These are phyloP conservation scores for Gavialis gangeticus DNA, from an alignment of 2,113 vertebrate genomes.

Conservation along the genomic window DNA sequence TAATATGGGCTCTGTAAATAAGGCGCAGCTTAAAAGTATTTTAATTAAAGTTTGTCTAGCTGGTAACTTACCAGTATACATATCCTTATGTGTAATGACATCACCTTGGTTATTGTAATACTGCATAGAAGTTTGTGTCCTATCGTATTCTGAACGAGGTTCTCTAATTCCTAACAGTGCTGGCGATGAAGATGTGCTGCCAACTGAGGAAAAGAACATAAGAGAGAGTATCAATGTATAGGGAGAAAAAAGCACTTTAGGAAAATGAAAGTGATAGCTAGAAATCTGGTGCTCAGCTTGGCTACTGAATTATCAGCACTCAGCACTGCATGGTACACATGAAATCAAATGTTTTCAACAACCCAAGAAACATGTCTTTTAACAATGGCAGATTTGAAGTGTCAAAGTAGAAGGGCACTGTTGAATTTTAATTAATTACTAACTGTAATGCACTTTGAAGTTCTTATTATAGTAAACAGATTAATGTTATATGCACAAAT, in stretches of 20 bases:
- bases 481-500: not conserved
- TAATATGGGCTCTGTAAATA: not conserved
- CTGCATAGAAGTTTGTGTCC: constrained; percentile 94
- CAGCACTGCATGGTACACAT: not conserved
- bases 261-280: not conserved
- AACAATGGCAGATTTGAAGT: not conserved
- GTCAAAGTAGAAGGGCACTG: not conserved
- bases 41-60: not conserved
- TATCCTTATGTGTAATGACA: constrained; percentile 88
- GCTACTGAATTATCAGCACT: not conserved
- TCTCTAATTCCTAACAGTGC: constrained; percentile 93
- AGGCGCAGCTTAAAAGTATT: not conserved
- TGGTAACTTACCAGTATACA: constrained; percentile 88
- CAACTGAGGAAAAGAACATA: constrained; percentile 79
- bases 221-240: not conserved
- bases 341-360: not conserved
- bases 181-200: constrained; percentile 95
- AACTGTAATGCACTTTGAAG: not conserved
- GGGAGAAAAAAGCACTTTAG: not conserved
- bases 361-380: not conserved
- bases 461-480: not conserved
- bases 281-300: not conserved
- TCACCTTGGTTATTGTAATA: constrained; percentile 96
- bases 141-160: constrained; percentile 91
- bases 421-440: not conserved